These are phyloP conservation scores for Allacma fusca DNA, from an alignment of 2,888 invertebrate species.

Conservation along the genomic window DNA sequence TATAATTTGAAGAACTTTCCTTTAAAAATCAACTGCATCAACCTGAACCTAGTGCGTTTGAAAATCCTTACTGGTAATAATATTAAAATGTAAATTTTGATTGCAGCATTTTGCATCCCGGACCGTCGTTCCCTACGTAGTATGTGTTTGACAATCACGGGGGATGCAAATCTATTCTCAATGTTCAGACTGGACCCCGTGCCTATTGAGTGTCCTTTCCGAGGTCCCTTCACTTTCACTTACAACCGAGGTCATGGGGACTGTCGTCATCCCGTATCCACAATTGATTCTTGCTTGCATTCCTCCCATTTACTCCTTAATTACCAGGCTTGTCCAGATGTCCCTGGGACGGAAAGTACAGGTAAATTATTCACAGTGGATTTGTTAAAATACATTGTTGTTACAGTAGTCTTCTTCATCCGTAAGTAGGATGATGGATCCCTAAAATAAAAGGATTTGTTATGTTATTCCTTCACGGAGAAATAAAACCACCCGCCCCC, in stretches of 20 bases:
- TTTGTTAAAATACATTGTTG: too few relatives aligned
- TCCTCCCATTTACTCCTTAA: constrained; percentile 87
- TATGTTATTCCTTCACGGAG: too few relatives aligned
- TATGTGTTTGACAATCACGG: constrained; percentile 64
- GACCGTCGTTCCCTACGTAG: constrained; percentile 55
- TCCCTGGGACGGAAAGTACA: constrained; percentile 88
- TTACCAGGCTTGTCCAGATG: constrained; percentile 93
- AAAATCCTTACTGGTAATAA: too few relatives aligned
- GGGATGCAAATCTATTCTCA: constrained; percentile 86
- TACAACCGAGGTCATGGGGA: constrained; percentile 91
- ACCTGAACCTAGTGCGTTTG: too few relatives aligned
- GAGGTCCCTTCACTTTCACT: constrained; percentile 89
- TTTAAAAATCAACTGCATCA: too few relatives aligned
- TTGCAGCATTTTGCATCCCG: constrained; percentile 56
- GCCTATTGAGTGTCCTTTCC: constrained; percentile 87
- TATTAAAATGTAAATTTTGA: too few relatives aligned
- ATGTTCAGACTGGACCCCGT: constrained; percentile 88
- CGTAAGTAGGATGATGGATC: too few relatives aligned
- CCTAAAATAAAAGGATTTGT: too few relatives aligned
- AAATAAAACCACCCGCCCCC: too few relatives aligned
- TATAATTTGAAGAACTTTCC: too few relatives aligned
- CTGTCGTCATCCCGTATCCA: constrained; percentile 87
- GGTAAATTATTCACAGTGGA: constrained; percentile 72
- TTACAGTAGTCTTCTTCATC: too few relatives aligned
- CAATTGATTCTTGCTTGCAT: constrained; percentile 92